These are phyloP conservation scores for Emydoidea blandingii DNA, from an alignment of 2,797 vertebrate species.

Conservation along the genomic window DNA sequence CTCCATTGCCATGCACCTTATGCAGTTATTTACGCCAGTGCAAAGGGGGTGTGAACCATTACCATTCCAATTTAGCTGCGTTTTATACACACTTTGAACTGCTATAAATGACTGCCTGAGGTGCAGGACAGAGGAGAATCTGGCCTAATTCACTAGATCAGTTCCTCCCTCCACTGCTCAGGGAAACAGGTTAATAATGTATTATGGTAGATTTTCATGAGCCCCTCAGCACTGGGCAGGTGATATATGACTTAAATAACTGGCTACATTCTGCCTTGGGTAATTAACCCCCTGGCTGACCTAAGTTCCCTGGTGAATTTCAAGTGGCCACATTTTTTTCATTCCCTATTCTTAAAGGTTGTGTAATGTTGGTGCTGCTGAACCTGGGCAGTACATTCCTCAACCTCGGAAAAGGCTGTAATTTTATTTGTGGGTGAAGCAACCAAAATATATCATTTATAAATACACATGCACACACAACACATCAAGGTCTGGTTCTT, in stretches of 20 bases:
- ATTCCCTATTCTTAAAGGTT: not conserved
- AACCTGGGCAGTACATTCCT: slow-evolving; percentile 31
- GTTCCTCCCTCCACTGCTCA: not conserved
- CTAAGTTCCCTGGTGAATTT: not conserved
- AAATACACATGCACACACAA: slow-evolving; percentile 67
- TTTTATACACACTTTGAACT: not conserved
- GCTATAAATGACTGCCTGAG: accelerated
- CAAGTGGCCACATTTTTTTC: accelerated
- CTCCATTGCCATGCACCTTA: not conserved
- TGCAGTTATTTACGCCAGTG: not conserved
- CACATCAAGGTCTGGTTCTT: slow-evolving; percentile 63
- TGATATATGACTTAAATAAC: not conserved
- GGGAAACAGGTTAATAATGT: accelerated
- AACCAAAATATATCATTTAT: slow-evolving; percentile 67
- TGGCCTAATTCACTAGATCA: not conserved
- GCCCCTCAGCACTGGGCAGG: not conserved
- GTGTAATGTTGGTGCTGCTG: slow-evolving; percentile 37
- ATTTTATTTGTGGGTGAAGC: slow-evolving; percentile 63
- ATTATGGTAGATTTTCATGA: not conserved
- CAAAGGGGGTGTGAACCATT: not conserved
- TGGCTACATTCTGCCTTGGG: accelerated
- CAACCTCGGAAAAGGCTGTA: slow-evolving; percentile 65
- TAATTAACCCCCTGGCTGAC: not conserved
- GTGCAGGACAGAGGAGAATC: not conserved
- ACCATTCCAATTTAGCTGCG: not conserved